Conservation (phyloP, 2,113 vertebrate species). For the Leucopsar rothschildi region DNA sequence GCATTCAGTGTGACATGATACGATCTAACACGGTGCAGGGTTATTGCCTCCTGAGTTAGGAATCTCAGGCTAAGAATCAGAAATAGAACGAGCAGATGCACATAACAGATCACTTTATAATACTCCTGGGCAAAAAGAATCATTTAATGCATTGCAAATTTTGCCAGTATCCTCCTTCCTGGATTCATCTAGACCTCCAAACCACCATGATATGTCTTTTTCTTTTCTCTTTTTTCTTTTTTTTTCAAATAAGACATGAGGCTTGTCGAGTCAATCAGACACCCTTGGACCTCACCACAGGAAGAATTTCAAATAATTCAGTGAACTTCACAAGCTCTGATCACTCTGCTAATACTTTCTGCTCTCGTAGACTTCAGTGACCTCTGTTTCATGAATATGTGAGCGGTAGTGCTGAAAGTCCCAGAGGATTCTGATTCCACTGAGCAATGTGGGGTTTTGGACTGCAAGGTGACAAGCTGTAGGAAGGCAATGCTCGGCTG, state of each 20-base stretch:
- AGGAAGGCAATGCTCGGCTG: background rate
- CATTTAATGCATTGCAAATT: background rate
- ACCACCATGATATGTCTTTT: background rate
- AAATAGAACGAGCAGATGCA: conserved; percentile 54
- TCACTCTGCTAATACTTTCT: background rate
- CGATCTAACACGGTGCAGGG: background rate
- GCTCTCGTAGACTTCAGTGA: background rate
- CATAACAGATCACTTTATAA: conserved; percentile 3
- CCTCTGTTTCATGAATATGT: background rate
- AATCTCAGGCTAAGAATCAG: conserved; percentile 25
- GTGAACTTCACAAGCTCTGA: background rate
- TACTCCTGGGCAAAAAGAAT: conserved; percentile 27
- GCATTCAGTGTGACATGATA: conserved; percentile 6
- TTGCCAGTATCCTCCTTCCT: background rate
- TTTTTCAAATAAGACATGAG: background rate
- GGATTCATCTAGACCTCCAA: background rate
- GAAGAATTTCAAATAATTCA: conserved; percentile 17
- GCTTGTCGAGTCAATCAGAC: background rate
- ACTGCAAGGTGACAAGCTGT: background rate
- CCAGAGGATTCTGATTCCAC: background rate
- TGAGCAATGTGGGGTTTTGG: background rate
- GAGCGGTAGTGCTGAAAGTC: background rate
- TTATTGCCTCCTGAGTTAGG: conserved; percentile 24
- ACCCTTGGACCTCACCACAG: background rate
- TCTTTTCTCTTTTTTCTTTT: background rate